These are phyloP conservation scores for Enoplosus armatus DNA, from an alignment of 2,797 vertebrate species.

Conservation along the genomic window DNA sequence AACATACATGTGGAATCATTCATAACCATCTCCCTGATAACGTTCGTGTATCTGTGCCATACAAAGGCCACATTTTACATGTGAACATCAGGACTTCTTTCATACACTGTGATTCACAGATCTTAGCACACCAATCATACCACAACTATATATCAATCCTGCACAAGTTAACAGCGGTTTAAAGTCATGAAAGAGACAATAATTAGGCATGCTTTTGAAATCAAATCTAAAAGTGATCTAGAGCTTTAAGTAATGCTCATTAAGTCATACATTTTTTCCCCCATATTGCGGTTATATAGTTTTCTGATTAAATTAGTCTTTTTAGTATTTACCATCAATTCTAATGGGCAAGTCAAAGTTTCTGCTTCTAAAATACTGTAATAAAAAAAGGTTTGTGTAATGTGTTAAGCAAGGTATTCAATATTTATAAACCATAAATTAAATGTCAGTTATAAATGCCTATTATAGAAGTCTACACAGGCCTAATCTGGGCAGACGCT, in stretches of 20 bases:
- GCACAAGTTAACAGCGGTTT: neutral
- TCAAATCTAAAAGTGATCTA: neutral
- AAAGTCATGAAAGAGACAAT: neutral
- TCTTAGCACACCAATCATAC: neutral
- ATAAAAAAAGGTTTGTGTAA: no score
- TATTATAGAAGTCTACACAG: no score
- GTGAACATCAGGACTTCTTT: neutral
- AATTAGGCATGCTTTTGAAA: neutral
- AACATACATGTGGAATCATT: neutral
- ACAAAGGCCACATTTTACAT: neutral
- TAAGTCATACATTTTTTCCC: neutral
- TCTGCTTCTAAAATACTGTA: neutral
- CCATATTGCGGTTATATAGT: neutral
- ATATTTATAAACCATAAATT: no score
- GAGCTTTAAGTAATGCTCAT: neutral
- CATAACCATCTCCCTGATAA: neutral
- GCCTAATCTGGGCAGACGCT: neutral
- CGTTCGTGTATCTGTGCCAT: neutral
- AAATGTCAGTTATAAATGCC: neutral
- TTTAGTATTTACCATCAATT: neutral
- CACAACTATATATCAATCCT: neutral
- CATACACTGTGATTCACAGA: neutral
- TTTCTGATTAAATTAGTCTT: neutral
- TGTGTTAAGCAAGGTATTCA: no score
- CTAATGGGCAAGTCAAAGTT: rapidly evolving